Base-by-base conservation (phyloP, 2,797 vertebrate genomes). In the Enteromius mattozi region DNA sequence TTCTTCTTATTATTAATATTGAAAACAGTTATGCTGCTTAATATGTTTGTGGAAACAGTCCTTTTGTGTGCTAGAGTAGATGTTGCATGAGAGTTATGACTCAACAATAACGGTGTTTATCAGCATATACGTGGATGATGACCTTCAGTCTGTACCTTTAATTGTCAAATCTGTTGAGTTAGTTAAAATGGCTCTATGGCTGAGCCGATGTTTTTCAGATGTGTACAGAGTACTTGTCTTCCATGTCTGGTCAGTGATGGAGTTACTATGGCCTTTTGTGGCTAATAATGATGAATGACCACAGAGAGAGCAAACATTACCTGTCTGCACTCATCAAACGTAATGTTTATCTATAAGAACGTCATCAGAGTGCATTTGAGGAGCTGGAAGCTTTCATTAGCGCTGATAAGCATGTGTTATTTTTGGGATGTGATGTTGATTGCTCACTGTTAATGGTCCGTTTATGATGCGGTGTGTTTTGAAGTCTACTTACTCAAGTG, bases 171-270 rank as follows among this genome's bases (percentile, higher is more conserved):
- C 8, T 80, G n/a, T 40, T 5, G 4, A 8, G 54, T 14, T 69
- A 4, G 27, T 35, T 63, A 10, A 49, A 33, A 47, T 24, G 56
- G 54, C n/a, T n/a, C n/a, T n/a, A n/a, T n/a, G n/a, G n/a, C n/a
- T n/a, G n/a, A n/a, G n/a, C n/a, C n/a, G n/a, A n/a, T n/a, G n/a
- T 51, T 24, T 68, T 45, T 47, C 40, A 33, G 17, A 56, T 56
- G 12, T 27, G 71, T 76, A n/a, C 61, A 63, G 27, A 45, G 27
- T 69, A n/a, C 19, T 3, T 21, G 14, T 75, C 35, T 40, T 51
- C 3, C 17, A 30, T 37, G 33, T 47, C 51, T 66, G 37, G 35
- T 30, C 40, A 35, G 54, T 82, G 59, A 82, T 82, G 84, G 71
- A 71, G 27, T 42, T 65, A 33, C 35, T 45, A 51, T 72, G 54